Conservation (phyloP, 30 jellyfish, hydroid and myxozoan genomes). For the Clytia hemisphaerica region DNA sequence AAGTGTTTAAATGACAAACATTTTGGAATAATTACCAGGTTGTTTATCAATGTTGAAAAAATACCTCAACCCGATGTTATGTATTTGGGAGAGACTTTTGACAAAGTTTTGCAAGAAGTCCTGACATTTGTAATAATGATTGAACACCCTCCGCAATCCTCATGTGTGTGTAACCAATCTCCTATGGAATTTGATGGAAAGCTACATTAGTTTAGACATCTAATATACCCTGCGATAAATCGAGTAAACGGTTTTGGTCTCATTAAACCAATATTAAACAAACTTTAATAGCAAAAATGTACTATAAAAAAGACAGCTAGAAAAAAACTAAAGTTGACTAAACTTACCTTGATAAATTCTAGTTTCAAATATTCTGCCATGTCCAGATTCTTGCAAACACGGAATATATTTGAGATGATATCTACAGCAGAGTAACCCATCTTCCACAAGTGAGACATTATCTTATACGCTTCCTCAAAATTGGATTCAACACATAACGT, state of each 20-base stretch:
- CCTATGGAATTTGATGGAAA: too few relatives aligned
- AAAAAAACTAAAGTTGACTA: not conserved
- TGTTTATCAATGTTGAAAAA: too few relatives aligned
- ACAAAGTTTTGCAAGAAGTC: slow-evolving; percentile 89
- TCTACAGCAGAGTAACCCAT: slow-evolving; percentile 98
- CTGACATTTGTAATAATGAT: slow-evolving; percentile 85
- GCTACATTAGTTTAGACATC: too few relatives aligned
- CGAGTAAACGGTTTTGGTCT: too few relatives aligned
- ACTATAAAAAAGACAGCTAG: not conserved
- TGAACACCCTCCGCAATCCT: slow-evolving; percentile 89
- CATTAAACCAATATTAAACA: not conserved
- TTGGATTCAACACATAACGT: slow-evolving; percentile 56
- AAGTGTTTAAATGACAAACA: too few relatives aligned
- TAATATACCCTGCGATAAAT: too few relatives aligned
- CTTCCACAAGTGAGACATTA: slow-evolving; percentile 93
- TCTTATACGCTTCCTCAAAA: slow-evolving; percentile 81
- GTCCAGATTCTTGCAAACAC: slow-evolving; percentile 84
- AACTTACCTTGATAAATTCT: slow-evolving; percentile 72
- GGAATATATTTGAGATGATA: slow-evolving; percentile 79
- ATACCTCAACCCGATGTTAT: too few relatives aligned
- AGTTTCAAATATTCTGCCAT: slow-evolving; percentile 85
- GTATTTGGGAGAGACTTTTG: slow-evolving; percentile 39
- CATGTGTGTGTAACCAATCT: slow-evolving; percentile 95
- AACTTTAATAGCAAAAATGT: not conserved
- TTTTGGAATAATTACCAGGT: too few relatives aligned